Evolutionary conservation across 2,888 invertebrate genomes (phyloP).

Genomic region (Resseliella maxima): DNA sequence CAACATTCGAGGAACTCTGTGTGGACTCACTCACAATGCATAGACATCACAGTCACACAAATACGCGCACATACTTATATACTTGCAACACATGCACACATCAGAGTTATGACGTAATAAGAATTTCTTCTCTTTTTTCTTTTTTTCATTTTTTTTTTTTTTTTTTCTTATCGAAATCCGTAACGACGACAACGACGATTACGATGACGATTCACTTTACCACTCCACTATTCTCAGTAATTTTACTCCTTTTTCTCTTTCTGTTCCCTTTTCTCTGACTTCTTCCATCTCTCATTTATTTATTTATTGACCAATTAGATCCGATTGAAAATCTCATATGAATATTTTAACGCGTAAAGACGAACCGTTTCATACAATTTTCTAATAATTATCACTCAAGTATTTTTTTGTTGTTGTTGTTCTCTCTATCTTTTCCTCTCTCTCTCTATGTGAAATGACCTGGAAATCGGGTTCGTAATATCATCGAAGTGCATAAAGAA

Average conservation of each 20-base stretch:
- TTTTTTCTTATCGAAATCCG: neutral
- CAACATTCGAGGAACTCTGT: no score
- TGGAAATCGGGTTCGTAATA: no score
- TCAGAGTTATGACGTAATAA: constrained; percentile 30
- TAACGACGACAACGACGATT: neutral
- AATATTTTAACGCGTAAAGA: neutral
- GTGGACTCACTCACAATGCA: no score
- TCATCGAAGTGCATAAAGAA: neutral
- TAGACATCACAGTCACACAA: neutral
- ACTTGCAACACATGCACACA: neutral
- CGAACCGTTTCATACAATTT: no score
- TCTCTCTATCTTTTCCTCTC: no score
- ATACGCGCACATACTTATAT: neutral
- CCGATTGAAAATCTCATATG: neutral
- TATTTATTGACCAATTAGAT: neutral
- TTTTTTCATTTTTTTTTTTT: neutral
- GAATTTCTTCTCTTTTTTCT: constrained; percentile 8
- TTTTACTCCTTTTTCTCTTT: no score
- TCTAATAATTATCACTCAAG: no score
- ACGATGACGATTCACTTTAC: neutral
- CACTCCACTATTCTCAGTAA: neutral
- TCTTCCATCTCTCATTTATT: no score
- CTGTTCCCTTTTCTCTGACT: no score
- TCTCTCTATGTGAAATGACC: no score
- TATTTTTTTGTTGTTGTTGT: no score